Base-by-base conservation (phyloP, 2,888 invertebrate genomes). In the Lasioglossum oenotherae region DNA sequence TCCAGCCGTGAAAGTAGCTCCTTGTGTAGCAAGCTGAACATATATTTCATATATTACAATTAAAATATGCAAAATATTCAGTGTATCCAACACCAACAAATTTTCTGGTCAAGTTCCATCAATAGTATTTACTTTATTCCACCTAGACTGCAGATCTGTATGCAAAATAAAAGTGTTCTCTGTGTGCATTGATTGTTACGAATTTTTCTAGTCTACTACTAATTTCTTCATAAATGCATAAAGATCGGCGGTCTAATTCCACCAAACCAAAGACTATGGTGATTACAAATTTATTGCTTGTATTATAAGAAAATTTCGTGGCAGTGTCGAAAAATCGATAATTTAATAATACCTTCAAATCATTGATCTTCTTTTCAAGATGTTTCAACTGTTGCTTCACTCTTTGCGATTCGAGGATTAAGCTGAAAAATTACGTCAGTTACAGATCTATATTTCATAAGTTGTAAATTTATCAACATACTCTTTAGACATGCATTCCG, bases 291-390 rank as follows among this genome's bases (percentile, higher is more conserved):
- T 10, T 38, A 69, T 23, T n/a, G 12, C 6, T 38, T 38, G 3
- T 10, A 2, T 38, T 23, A 69, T 10, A 10, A 69, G 38, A 69
- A 69, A n/a, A 69, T 38, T 35, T 6, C 12, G 6, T 12, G 23
- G 14, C n/a, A 14, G 23, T 38, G 23, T 38, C 4, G n/a, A 31
- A 57, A 8, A 12, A 27, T 73, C 69, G 60, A 10, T 27, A 53
- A 60, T 2, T 57, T 23, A 53, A 74, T 16, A 23, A 60, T 74
- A 96, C 95, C 94, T 96, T 96, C 86, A 97, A 94, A 92, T 96
- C 96, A 90, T 96, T 96, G 60, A 97, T 96, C 92, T 97, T 96
- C 87, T 96, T 96, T 88, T 97, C 97, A 82, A 97, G 94, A 91
- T 96, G 96, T 78, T 96, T 96, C 74, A 97, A 93, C 92, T 97